Evolutionary conservation across 2,888 invertebrate species (phyloP), one percentile per base, ranked within the genome.

Genomic region (Lithosia quadra): DNA sequence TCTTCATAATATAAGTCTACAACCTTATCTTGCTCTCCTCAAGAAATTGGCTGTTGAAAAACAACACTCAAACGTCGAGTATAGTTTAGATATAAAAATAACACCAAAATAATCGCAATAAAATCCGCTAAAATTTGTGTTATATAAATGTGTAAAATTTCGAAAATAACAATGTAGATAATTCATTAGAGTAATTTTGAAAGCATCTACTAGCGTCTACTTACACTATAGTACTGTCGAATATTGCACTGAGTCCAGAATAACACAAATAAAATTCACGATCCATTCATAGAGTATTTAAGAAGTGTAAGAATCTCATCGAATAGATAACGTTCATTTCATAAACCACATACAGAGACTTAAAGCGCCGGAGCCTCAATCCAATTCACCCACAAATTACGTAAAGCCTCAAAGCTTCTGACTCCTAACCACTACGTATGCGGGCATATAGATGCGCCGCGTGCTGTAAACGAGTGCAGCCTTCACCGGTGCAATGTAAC

Each of bases 311-410:
- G 70, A 75, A 74, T 72, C 63, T 71, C 71, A 68, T 73, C 65
- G 63, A 60, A 74, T 76, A 61, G 77, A 67, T 61, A 71, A 65
- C 68, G 87, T 86, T 87, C 75, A 84, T 86, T 85, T 86, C 81
- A 78, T 83, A 80, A 84, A 80, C 81, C 84, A 75, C 80, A 78
- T 84, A 85, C 81, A 82, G 80, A 80, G 82, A 81, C 84, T 75
- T 84, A 86, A 89, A 88, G 79, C 82, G 83, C 76, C 76, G 79
- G 84, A 88, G 84, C 84, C 82, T 86, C 87, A 88, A 91, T 91
- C 85, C 87, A 90, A 91, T 92, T 89, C 88, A 88, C 84, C 87
- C 86, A 86, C 91, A 91, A 92, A 92, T 93, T 91, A 92, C 91
- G 90, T 90, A 92, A 91, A 91, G 88, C 90, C 86, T 90, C 89